Conservation (phyloP, 2,888 invertebrate species). For the Steromphala cineraria region DNA sequence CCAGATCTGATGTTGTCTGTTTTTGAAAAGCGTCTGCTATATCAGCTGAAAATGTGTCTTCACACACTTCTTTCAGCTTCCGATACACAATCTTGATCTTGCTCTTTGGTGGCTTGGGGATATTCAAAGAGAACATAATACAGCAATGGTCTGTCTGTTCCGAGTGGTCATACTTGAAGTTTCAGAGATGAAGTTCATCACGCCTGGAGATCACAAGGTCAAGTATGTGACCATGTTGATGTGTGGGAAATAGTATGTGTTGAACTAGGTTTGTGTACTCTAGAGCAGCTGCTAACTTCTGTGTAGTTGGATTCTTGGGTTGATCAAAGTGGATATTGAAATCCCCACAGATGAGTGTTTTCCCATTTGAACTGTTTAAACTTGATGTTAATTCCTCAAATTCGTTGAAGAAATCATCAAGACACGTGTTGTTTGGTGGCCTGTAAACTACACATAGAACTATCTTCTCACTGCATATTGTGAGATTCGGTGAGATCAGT, state of each 20-base stretch:
- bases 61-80: background rate
- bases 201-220: background rate
- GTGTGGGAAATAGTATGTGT: background rate
- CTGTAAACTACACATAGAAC: background rate
- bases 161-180: background rate
- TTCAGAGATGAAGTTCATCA: background rate
- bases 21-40: background rate
- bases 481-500: background rate
- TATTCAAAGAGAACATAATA: background rate
- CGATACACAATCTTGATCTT: background rate
- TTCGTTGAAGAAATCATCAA: background rate
- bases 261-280: background rate
- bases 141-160: background rate
- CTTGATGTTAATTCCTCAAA: background rate
- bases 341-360: background rate
- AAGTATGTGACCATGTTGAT: background rate
- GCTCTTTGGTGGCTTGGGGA: background rate
- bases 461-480: background rate
- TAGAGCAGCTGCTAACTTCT: background rate
- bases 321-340: background rate
- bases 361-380: background rate
- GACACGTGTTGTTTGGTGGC: background rate
- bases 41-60: background rate
- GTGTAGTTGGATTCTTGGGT: background rate
- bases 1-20: background rate